A percentile compares a stretch with the other conserved stretches of the same genome.
phyloP scores from a whole-genome alignment of 2,888 invertebrate genomes.

The Eupithecia vulgata region DNA sequence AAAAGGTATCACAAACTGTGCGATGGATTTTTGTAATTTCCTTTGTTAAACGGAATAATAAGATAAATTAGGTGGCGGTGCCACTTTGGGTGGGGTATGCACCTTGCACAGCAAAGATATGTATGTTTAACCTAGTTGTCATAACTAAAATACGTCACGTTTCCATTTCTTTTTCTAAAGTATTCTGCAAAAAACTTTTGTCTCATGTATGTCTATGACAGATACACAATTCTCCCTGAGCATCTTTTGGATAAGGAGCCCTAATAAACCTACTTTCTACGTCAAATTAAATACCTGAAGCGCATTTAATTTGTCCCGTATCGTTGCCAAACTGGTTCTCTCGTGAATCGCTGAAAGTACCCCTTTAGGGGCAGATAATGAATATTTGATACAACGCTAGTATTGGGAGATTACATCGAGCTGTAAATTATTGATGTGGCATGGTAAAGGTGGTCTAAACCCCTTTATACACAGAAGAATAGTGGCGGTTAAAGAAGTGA shows the following conservation, averaged over 20 bases:
- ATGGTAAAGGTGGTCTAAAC: background rate
- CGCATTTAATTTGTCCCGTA: constrained; percentile 57
- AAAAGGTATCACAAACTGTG: too few relatives aligned
- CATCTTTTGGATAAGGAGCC: background rate
- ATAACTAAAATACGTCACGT: too few relatives aligned
- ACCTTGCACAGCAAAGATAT: too few relatives aligned
- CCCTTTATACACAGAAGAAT: background rate
- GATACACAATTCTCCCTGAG: background rate
- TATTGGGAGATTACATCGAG: constrained; percentile 59
- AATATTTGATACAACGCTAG: constrained; percentile 76
- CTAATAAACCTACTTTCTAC: background rate
- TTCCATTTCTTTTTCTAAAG: too few relatives aligned
- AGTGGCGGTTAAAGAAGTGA: background rate
- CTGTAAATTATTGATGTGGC: constrained; percentile 45
- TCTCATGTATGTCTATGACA: background rate
- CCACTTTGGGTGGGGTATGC: too few relatives aligned
- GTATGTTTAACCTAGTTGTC: too few relatives aligned
- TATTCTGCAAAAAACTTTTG: too few relatives aligned
- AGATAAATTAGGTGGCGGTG: too few relatives aligned
- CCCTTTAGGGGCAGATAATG: constrained; percentile 71
- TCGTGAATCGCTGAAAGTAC: constrained; percentile 52
- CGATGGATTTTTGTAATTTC: too few relatives aligned
- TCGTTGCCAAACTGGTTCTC: constrained; percentile 63
- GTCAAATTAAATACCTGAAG: constrained; percentile 27
- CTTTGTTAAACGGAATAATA: too few relatives aligned